Base-by-base conservation (phyloP, 23 tunicate genomes). In the Oikopleura albicans region DNA sequence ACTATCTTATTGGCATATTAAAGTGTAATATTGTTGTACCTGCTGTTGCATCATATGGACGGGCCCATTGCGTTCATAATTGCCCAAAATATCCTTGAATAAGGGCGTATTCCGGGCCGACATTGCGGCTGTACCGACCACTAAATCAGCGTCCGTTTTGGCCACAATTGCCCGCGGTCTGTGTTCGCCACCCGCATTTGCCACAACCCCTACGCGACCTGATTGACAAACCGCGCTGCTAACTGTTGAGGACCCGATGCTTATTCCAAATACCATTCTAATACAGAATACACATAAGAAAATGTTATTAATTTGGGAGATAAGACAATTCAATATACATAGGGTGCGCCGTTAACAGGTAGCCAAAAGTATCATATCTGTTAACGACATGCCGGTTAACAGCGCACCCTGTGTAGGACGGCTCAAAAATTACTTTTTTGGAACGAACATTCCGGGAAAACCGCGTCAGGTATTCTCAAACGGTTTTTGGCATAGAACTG, bases 261-360 rank as follows among this genome's bases (percentile, higher is more conserved):
- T 12, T 27, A 71, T 71, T 27, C 79, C 79, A 71, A 71, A 71
- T 16, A 71, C 79, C 79, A 71, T 71, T 71, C 79, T 71, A 29
- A 22, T n/a, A 49, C 63, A 49, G 22, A 49, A 49, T 8, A 49
- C 22, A 49, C 22, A 49, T 49, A 49, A 49, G 12, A 8, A 8
- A 49, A 49, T 49, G 12, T 49, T 49, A 8, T 49, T 49, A 49
- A 49, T 49, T 49, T 49, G 16, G 22, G 63, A 49, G 63, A 12
- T 8, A 49, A 49, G n/a, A n/a, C n/a, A n/a, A n/a, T n/a, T n/a
- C n/a, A n/a, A n/a, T n/a, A n/a, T n/a, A n/a, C n/a, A n/a, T n/a
- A n/a, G n/a, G n/a, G n/a, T n/a, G n/a, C n/a, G n/a, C n/a, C n/a
- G n/a, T n/a, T n/a, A n/a, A n/a, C n/a, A n/a, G n/a, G n/a, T n/a